phyloP scores from a whole-genome alignment of 2,797 vertebrate species.

The Coluber constrictor region DNA sequence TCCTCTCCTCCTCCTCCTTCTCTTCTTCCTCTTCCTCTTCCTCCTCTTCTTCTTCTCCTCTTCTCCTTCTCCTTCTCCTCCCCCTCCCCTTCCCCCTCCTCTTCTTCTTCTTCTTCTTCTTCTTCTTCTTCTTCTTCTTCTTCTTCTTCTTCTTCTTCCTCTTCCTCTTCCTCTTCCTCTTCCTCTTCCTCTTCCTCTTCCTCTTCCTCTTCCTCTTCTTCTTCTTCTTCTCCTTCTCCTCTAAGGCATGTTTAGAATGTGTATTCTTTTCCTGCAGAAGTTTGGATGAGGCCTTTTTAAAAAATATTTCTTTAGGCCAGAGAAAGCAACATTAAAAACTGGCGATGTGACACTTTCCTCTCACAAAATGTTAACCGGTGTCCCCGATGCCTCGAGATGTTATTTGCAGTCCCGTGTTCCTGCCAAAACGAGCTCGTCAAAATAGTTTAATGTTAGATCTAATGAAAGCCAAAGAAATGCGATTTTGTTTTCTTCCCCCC shows the following conservation, averaged over 20 bases:
- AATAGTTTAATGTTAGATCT: constrained; percentile 9
- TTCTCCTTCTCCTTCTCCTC: fast-evolving
- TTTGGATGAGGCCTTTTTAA: neutral
- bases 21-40: too few relatives aligned
- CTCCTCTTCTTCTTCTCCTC: too few relatives aligned
- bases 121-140: too few relatives aligned
- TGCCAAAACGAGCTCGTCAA: neutral
- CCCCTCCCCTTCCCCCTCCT: too few relatives aligned
- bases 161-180: too few relatives aligned
- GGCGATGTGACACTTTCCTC: neutral
- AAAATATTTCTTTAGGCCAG: neutral
- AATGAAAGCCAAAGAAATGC: constrained; percentile 16
- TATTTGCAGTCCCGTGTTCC: neutral
- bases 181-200: too few relatives aligned
- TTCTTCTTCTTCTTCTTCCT: too few relatives aligned
- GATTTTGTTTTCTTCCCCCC: neutral
- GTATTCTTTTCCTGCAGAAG: neutral
- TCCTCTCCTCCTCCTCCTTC: too few relatives aligned
- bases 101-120: too few relatives aligned
- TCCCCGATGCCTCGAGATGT: neutral
- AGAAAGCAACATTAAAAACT: neutral
- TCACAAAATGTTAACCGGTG: neutral
- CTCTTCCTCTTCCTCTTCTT: too few relatives aligned
- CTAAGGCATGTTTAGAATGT: neutral
- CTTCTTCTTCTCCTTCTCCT: too few relatives aligned